Base-by-base conservation (phyloP, 92 coral and sea anemone genomes). In the Palythoa heliodiscus region DNA sequence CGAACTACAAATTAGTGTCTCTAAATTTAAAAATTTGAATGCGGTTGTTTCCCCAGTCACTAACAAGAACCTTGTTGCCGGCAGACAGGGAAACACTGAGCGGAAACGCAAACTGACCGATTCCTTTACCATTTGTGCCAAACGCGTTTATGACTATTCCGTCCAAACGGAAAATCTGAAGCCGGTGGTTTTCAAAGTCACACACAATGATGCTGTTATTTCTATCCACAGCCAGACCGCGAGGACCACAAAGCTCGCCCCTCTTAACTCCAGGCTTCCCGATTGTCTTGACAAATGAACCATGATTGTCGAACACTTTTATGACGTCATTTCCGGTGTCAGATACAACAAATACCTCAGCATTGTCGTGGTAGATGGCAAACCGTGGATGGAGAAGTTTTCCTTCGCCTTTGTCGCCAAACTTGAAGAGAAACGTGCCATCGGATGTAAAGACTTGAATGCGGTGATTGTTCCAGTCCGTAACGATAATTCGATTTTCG, bases 21-120 rank as follows among this genome's bases (percentile, higher is more conserved):
- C 98, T 86, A 75, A 79, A 92, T 89, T 94, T 94, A 83, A 94
- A 94, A 58, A 94, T 92, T 78, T 94, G 98, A 37, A 94, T 85
- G 24, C 98, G 74, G 20, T 94, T 94, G 74, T 94, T 94, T 0
- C 98, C 98, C 98, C 98, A 94, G 87, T 94, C 98, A 79, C 95
- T 94, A 10, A 94, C 98, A 70, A 94, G 85, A 24, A 94, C 98
- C 47, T 84, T 89, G 48, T 84, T 53, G 19, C 89, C 95, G 0
- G 93, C 93, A 37, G 88, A 87, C 16, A 94, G 89, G 7, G 98
- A 94, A 58, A 94, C 91, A 24, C 98, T 94, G 40, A 94, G 78
- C 7, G 98, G 98, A 64, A 94, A 94, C 71, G 98, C 98, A 83
- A 94, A 94, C 88, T 94, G 98, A 24, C 98, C 95, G n/a, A 94